phyloP scores from a whole-genome alignment of 2,113 vertebrate species.

The Nycticorax nycticorax region DNA sequence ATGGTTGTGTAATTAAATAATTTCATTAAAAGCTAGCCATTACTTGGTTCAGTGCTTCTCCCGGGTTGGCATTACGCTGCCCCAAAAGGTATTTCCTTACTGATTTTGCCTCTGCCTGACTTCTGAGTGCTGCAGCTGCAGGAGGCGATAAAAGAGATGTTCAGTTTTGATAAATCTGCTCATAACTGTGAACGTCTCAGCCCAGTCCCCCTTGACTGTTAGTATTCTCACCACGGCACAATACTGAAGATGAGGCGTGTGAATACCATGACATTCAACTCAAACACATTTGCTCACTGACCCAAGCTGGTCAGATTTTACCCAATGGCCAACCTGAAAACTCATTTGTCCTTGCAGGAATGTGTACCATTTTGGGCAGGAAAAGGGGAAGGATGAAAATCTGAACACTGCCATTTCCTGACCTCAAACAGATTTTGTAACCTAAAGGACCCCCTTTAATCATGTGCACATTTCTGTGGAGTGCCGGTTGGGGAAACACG shows the following conservation, averaged over 20 bases:
- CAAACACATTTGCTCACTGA: neutral
- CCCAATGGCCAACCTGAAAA: neutral
- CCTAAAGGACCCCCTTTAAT: neutral
- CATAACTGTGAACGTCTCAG: neutral
- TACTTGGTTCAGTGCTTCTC: neutral
- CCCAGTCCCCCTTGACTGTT: neutral
- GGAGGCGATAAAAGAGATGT: neutral
- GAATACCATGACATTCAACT: neutral
- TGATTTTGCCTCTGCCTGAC: neutral
- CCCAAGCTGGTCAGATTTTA: neutral
- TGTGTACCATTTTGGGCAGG: rapidly evolving
- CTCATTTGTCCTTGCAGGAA: neutral
- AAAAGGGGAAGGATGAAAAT: neutral
- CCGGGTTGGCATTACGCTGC: neutral
- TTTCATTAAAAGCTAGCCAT: neutral
- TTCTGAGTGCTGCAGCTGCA: neutral
- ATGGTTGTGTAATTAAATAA: neutral
- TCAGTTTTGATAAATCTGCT: neutral
- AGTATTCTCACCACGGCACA: neutral
- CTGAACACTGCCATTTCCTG: neutral
- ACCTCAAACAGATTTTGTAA: neutral
- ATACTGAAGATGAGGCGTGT: rapidly evolving
- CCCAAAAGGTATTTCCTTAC: neutral
- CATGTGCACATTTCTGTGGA: neutral
- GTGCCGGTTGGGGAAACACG: neutral